A percentile compares a stretch with the other conserved stretches of the same genome.
phyloP scores from a whole-genome alignment of 2,888 invertebrate species.

The Orthosia cruda region DNA sequence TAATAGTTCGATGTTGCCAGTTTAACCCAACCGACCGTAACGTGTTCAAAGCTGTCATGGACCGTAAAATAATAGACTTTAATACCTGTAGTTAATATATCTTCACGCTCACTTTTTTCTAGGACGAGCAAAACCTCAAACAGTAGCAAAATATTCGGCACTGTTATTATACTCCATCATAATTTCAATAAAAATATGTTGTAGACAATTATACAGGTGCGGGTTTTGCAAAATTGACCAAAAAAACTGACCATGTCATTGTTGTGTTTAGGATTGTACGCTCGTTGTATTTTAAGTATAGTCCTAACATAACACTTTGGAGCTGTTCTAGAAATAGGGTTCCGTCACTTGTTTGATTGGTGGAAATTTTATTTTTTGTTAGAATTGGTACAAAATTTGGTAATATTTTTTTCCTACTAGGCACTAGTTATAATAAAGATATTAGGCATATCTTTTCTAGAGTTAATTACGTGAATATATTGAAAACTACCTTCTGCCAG shows the following conservation, averaged over 20 bases:
- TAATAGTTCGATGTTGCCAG: too few relatives aligned
- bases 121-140: slow-evolving; percentile 10
- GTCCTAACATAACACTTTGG: slow-evolving; percentile 80
- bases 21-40: too few relatives aligned
- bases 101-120: slow-evolving; percentile 28
- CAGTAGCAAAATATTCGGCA: slow-evolving; percentile 30
- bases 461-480: too few relatives aligned
- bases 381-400: background rate
- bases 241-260: slow-evolving; percentile 56
- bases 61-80: background rate
- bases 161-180: slow-evolving; percentile 33
- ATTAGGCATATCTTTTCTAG: too few relatives aligned
- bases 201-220: slow-evolving; percentile 47
- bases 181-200: slow-evolving; percentile 52
- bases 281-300: slow-evolving; percentile 61
- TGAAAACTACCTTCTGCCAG: too few relatives aligned
- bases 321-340: slow-evolving; percentile 65
- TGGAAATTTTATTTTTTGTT: background rate
- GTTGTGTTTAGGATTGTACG: slow-evolving; percentile 62
- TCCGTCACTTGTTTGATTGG: slow-evolving; percentile 32
- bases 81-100: slow-evolving; percentile 12
- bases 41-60: background rate
- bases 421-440: background rate
- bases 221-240: slow-evolving; percentile 64
- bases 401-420: background rate